Percentiles rank a stretch among this genome's conserved stretches.
These are phyloP conservation scores for Syngnathus acus DNA, from an alignment of 2,797 vertebrate species.

Conservation along the genomic window DNA sequence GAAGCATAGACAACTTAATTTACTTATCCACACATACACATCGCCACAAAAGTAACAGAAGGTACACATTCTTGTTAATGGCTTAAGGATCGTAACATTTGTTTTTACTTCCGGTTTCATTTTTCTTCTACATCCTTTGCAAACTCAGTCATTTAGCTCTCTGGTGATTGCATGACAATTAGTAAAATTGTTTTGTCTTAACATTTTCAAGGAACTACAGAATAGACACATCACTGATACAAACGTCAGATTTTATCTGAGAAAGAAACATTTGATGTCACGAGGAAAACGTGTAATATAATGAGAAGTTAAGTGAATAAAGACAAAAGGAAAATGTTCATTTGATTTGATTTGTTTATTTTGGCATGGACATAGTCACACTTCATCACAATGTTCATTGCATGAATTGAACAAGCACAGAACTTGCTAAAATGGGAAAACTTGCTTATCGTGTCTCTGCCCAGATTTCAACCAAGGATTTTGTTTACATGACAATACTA, in stretches of 20 bases:
- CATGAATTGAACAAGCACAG: no score
- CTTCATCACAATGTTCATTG: no score
- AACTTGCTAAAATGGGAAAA: no score
- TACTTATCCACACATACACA: neutral
- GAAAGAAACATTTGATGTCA: no score
- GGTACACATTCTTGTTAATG: neutral
- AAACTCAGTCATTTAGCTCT: neutral
- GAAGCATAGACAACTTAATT: neutral
- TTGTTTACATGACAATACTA: no score
- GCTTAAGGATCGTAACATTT: neutral
- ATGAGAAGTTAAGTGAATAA: neutral
- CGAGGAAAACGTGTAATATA: no score
- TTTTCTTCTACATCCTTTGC: neutral
- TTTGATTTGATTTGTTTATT: neutral
- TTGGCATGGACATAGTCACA: no score
- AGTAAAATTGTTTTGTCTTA: neutral
- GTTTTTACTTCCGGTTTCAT: neutral
- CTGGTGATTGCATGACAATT: neutral
- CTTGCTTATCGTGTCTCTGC: no score
- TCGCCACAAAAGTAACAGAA: neutral
- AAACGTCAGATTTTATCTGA: no score
- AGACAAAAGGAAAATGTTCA: neutral
- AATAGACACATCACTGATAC: no score
- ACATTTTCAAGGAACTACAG: no score
- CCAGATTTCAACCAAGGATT: no score